Conservation (phyloP, 1,140 invertebrate genomes). For the Chrysopa pallens region DNA sequence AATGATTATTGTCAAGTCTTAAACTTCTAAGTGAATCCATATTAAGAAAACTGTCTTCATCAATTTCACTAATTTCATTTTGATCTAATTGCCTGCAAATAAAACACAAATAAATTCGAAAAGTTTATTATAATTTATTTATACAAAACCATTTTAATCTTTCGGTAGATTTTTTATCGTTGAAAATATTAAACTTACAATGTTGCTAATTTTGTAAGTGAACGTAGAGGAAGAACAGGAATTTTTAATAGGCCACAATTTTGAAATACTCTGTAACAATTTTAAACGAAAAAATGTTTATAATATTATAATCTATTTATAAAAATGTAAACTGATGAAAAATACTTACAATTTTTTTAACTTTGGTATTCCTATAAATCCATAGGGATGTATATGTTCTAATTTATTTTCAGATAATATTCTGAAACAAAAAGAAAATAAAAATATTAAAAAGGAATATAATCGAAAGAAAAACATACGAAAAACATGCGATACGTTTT, state of each 20-base stretch:
- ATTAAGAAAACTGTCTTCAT: constrained; percentile 30
- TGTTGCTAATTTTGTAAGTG: constrained; percentile 27
- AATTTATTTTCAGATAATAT: constrained; percentile 35
- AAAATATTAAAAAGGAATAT: no score
- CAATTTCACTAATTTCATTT: constrained; percentile 40
- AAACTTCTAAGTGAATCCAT: constrained; percentile 39
- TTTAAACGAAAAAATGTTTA: background rate
- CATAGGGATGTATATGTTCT: constrained; percentile 28
- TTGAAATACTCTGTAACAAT: constrained; percentile 25
- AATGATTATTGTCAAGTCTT: constrained; percentile 42
- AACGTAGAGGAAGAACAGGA: constrained; percentile 26
- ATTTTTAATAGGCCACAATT: constrained; percentile 30
- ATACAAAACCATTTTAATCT: background rate
- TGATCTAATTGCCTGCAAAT: constrained; percentile 42
- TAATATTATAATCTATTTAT: background rate
- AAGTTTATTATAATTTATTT: background rate
- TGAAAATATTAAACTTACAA: constrained; percentile 25
- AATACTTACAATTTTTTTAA: constrained; percentile 31
- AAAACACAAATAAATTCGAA: constrained; percentile 4
- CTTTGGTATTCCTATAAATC: constrained; percentile 27
- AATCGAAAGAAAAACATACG: no score
- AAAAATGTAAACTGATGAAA: background rate
- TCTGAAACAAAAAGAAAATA: constrained; percentile 25
- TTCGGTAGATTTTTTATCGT: constrained; percentile 7
- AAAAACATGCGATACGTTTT: no score